Percentiles rank a stretch among this genome's conserved stretches.
Evolutionary conservation across 2,797 vertebrate species (phyloP).

Genomic region (Petrocephalus schoutedeni): DNA sequence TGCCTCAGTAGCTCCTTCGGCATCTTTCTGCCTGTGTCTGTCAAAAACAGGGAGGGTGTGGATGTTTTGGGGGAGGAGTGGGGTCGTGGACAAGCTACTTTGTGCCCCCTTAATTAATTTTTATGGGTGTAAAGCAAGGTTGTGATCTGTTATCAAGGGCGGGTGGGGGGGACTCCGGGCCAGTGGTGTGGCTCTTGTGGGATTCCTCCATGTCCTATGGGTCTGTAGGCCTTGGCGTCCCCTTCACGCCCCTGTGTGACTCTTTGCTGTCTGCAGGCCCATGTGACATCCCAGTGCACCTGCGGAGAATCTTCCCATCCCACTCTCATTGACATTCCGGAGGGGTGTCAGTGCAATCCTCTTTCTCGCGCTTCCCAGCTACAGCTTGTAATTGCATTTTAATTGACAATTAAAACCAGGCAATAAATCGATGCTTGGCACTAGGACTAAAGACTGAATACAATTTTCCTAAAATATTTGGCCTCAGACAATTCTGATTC

Average conservation of each 20-base stretch:
- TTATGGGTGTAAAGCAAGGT: neutral
- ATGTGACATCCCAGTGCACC: neutral
- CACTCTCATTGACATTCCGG: slow-evolving; percentile 46
- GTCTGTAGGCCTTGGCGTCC: neutral
- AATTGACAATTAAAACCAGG: slow-evolving; percentile 70
- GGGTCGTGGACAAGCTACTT: neutral
- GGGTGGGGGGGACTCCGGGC: neutral
- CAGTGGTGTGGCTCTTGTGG: neutral
- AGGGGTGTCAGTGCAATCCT: slow-evolving; percentile 34
- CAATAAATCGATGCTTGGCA: slow-evolving; percentile 64
- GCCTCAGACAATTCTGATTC: slow-evolving; percentile 44
- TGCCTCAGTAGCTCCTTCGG: neutral
- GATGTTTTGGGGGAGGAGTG: neutral
- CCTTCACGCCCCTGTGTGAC: neutral
- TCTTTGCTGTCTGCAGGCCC: neutral
- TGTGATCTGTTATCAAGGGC: neutral
- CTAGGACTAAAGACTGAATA: slow-evolving; percentile 59
- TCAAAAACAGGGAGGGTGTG: neutral
- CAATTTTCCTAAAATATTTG: slow-evolving; percentile 50
- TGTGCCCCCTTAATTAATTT: neutral
- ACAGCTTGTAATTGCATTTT: slow-evolving; percentile 72
- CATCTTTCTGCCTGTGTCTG: neutral
- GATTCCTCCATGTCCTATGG: neutral
- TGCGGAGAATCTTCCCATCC: neutral
- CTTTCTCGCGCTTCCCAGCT: slow-evolving; percentile 47